Evolutionary conservation across 1,140 invertebrate genomes (phyloP).

Genomic region (Solenopsis invicta): DNA sequence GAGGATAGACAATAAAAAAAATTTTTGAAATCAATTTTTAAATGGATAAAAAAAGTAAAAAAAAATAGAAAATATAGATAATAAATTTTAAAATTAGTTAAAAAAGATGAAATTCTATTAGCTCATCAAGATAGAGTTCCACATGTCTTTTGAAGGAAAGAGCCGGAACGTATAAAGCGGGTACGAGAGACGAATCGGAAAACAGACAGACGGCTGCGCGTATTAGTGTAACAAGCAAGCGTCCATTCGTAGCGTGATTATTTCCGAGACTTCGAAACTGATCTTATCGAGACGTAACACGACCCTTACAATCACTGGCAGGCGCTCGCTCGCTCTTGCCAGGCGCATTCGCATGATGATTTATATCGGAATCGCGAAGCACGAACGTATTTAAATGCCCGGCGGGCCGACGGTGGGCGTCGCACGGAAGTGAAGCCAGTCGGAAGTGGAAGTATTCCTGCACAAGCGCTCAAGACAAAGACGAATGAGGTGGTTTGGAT

Average conservation of each 20-base stretch:
- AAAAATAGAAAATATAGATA: conserved; percentile 6
- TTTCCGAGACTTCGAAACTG: conserved; percentile 54
- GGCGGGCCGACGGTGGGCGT: conserved; percentile 46
- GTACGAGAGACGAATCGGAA: neutral
- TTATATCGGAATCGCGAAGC: conserved; percentile 60
- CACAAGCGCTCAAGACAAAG: conserved; percentile 37
- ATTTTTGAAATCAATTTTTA: neutral
- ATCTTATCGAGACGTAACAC: conserved; percentile 51
- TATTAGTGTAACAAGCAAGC: conserved; percentile 58
- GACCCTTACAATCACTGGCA: conserved; percentile 46
- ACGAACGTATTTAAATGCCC: conserved; percentile 59
- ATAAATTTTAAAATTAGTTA: neutral
- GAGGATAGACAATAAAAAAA: neutral
- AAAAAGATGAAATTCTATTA: neutral
- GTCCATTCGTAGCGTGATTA: conserved; percentile 51
- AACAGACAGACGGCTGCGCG: conserved; percentile 26
- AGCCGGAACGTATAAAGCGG: neutral
- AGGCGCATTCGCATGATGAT: conserved; percentile 45
- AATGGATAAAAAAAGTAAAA: neutral
- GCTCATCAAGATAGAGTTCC: neutral
- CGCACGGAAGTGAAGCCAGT: conserved; percentile 45
- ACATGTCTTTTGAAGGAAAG: neutral
- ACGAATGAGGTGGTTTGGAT: conserved; percentile 54
- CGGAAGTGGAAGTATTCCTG: conserved; percentile 55
- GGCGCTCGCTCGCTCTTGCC: conserved; percentile 21